These are phyloP conservation scores for Hycleus cichorii DNA, from an alignment of 1,140 invertebrate genomes.

Conservation along the genomic window DNA sequence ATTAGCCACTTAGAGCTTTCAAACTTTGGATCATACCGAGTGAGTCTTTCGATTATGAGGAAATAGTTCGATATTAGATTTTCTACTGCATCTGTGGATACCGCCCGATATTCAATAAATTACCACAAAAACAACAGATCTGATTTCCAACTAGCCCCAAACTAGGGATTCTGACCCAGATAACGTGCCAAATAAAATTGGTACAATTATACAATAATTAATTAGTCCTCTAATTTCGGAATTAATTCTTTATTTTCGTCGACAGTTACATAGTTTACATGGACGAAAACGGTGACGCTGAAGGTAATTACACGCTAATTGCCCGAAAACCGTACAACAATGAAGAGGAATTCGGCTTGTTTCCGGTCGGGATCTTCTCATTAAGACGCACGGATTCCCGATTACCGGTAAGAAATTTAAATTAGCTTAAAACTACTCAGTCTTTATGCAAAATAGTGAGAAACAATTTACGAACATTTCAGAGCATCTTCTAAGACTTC, in stretches of 20 bases:
- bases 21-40: too few species aligned
- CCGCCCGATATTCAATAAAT: too few species aligned
- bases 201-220: too few species aligned
- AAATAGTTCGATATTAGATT: too few species aligned
- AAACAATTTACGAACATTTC: conserved; percentile 3
- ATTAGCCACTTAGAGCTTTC: too few species aligned
- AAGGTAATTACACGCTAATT: conserved; percentile 92
- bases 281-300: conserved; percentile 90
- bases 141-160: too few species aligned
- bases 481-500: conserved; percentile 10
- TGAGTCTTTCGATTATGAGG: too few species aligned
- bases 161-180: too few species aligned
- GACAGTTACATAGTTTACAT: conserved; percentile 81
- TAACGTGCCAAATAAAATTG: too few species aligned
- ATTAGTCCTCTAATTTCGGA: too few species aligned
- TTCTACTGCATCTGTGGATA: too few species aligned
- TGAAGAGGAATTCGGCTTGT: conserved; percentile 55
- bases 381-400: conserved; percentile 43
- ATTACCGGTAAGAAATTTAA: conserved; percentile 49
- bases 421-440: neutral
- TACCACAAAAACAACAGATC: too few species aligned
- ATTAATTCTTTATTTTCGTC: neutral
- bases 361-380: conserved; percentile 63
- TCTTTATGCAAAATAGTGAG: neutral
- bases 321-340: conserved; percentile 47